phyloP scores from a whole-genome alignment of 1,140 invertebrate species.

The Aphelenchoides fujianensis region DNA sequence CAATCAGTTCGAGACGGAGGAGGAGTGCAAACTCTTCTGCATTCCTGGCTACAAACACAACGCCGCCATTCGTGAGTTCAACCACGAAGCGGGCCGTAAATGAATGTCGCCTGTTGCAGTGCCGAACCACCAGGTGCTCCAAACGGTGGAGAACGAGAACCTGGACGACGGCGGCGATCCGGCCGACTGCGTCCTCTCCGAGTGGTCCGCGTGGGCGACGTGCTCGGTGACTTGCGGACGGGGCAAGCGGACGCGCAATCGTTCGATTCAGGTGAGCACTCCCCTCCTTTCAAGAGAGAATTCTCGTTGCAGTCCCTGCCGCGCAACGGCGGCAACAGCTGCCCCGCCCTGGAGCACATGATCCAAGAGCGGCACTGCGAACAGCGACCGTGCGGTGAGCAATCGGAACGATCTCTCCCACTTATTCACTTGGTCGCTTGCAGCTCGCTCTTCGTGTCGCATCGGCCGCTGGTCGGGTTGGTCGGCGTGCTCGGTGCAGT shows the following conservation, averaged over 20 bases:
- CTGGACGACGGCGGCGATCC: conserved; percentile 52
- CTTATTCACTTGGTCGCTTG: conserved; percentile 26
- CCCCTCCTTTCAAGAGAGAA: not conserved
- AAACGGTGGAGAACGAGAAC: conserved; percentile 39
- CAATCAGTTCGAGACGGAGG: conserved; percentile 69
- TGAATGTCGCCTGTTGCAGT: conserved; percentile 38
- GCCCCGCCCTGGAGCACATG: conserved; percentile 66
- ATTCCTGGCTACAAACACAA: conserved; percentile 51
- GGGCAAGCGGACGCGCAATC: conserved; percentile 64
- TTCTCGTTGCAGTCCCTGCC: no score
- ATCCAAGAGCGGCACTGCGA: conserved; percentile 64
- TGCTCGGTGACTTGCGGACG: conserved; percentile 74
- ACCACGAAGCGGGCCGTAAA: conserved; percentile 26
- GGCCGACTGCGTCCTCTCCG: conserved; percentile 69
- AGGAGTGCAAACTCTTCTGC: conserved; percentile 60
- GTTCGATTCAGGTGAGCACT: conserved; percentile 64
- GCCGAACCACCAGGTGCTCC: conserved; percentile 51
- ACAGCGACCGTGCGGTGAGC: conserved; percentile 62
- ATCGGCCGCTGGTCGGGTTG: conserved; percentile 55
- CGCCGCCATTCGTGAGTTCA: conserved; percentile 43
- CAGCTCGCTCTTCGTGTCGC: conserved; percentile 47
- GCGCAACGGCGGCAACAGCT: conserved; percentile 72
- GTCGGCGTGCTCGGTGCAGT: conserved; percentile 52
- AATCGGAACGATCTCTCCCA: not conserved
- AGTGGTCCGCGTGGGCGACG: conserved; percentile 72